These are phyloP conservation scores for Bungarus multicinctus DNA, from an alignment of 2,113 vertebrate genomes.

Conservation along the genomic window DNA sequence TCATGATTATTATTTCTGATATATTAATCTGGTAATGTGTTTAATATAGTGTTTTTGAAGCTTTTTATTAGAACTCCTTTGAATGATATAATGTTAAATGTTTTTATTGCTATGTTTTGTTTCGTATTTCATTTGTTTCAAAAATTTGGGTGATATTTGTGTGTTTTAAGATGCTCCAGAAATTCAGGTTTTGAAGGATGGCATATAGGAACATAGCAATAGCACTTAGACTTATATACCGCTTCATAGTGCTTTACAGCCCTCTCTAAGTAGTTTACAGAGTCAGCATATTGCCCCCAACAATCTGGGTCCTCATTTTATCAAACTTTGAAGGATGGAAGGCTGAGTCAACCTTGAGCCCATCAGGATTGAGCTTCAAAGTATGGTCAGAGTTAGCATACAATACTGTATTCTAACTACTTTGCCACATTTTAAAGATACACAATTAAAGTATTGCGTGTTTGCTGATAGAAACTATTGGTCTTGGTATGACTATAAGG, in stretches of 20 bases:
- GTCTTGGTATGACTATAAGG: background rate
- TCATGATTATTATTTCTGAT: background rate
- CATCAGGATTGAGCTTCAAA: background rate
- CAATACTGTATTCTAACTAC: background rate
- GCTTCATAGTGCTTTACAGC: background rate
- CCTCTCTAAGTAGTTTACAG: background rate
- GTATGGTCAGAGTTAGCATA: background rate
- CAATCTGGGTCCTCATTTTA: background rate
- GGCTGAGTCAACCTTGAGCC: background rate
- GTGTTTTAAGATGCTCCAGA: background rate
- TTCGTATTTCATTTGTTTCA: background rate
- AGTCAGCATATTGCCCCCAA: background rate
- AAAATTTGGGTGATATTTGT: background rate
- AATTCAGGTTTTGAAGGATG: background rate
- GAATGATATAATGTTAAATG: background rate
- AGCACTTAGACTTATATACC: background rate
- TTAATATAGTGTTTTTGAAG: background rate
- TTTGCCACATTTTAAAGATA: background rate
- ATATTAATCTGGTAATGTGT: background rate
- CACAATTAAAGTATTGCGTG: background rate
- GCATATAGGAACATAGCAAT: background rate
- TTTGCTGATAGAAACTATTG: background rate
- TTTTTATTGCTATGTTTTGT: background rate
- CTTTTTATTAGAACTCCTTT: background rate
- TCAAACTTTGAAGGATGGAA: background rate